Evolutionary conservation across 2,888 invertebrate genomes (phyloP).

Genomic region (Steinernema hermaphroditum): DNA sequence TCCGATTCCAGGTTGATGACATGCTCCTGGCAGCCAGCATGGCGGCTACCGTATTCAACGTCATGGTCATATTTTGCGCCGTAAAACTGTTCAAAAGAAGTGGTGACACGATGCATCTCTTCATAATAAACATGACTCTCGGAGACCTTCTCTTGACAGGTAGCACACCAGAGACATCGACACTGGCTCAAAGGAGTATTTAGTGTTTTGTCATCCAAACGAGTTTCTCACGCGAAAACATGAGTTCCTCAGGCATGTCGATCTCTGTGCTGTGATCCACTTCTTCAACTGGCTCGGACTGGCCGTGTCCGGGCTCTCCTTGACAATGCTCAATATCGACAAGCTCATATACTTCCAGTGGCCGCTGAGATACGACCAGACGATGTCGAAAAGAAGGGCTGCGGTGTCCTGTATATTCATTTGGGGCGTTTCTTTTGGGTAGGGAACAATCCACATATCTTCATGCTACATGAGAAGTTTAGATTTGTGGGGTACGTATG

Average conservation of each 20-base stretch:
- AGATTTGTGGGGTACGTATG: constrained; percentile 66
- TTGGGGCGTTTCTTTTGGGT: constrained; percentile 65
- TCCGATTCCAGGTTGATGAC: constrained; percentile 63
- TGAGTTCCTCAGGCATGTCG: constrained; percentile 59
- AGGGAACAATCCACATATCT: background rate
- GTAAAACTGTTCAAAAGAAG: constrained; percentile 57
- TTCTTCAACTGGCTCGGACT: constrained; percentile 65
- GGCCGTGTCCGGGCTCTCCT: constrained; percentile 63
- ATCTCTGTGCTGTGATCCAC: constrained; percentile 60
- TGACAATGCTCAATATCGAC: constrained; percentile 64
- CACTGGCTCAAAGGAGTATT: constrained; percentile 30
- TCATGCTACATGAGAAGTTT: too few species aligned
- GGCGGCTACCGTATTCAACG: constrained; percentile 65
- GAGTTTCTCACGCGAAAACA: constrained; percentile 65
- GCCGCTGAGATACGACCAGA: constrained; percentile 63
- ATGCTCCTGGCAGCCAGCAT: constrained; percentile 63
- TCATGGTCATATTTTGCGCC: constrained; percentile 65
- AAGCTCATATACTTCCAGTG: constrained; percentile 66
- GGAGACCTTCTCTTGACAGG: constrained; percentile 65
- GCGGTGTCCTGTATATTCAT: constrained; percentile 58
- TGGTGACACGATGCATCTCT: constrained; percentile 66
- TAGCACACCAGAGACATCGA: constrained; percentile 31
- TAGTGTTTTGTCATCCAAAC: constrained; percentile 66
- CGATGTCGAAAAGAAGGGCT: constrained; percentile 65
- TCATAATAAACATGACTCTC: constrained; percentile 65